A percentile compares a stretch with the other conserved stretches of the same genome.
Conservation (phyloP, 2,888 invertebrate genomes). For the Monoplex corrugatus region DNA sequence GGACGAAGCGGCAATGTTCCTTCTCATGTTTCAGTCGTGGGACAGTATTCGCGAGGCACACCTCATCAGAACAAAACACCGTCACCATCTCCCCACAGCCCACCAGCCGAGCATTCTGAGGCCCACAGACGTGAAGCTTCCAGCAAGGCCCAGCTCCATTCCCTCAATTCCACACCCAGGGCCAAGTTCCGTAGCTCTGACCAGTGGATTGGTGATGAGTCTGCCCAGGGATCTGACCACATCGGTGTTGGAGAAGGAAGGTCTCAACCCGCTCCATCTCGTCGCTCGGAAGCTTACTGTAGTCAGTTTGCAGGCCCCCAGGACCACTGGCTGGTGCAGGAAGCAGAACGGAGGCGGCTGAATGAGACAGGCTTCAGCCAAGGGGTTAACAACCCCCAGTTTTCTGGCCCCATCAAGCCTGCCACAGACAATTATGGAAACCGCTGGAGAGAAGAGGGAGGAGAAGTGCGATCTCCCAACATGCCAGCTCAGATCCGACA, state of each 20-base stretch:
- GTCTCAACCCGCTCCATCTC: background rate
- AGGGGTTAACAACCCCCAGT: constrained; percentile 36
- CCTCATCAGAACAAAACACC: constrained; percentile 66
- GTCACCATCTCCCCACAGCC: constrained; percentile 32
- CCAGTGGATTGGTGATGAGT: constrained; percentile 61
- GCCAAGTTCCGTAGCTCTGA: constrained; percentile 62
- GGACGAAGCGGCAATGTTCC: background rate
- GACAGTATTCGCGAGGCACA: constrained; percentile 63
- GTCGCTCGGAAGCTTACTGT: background rate
- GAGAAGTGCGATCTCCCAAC: constrained; percentile 36
- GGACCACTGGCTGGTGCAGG: constrained; percentile 95
- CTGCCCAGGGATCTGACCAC: background rate
- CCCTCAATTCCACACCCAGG: constrained; percentile 75
- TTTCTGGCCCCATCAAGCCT: constrained; percentile 66
- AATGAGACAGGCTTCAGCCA: constrained; percentile 60
- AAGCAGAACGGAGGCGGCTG: constrained; percentile 91
- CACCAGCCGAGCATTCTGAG: too few species aligned
- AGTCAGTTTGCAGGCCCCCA: constrained; percentile 65
- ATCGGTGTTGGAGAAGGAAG: constrained; percentile 44
- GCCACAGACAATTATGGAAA: constrained; percentile 63
- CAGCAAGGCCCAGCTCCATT: constrained; percentile 67
- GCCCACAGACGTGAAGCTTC: constrained; percentile 64
- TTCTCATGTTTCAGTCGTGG: background rate
- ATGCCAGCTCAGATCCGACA: constrained; percentile 62
- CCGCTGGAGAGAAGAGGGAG: constrained; percentile 63